Evolutionary conservation across 2,113 vertebrate species (phyloP), one percentile per base, ranked within the genome.

Genomic region (Seriola quinqueradiata): DNA sequence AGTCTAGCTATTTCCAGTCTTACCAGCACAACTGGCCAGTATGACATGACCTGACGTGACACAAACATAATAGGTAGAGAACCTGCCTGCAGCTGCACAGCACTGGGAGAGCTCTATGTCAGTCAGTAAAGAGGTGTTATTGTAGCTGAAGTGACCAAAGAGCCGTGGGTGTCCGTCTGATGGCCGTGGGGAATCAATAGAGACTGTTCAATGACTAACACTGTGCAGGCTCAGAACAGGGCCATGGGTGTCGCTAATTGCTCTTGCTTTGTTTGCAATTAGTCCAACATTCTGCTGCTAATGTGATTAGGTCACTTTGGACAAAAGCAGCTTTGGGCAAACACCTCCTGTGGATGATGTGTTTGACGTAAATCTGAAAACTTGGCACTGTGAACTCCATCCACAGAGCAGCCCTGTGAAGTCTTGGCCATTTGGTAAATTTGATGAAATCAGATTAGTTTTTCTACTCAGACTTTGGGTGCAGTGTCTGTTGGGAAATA

Each of bases 181-280:
- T 76, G 73, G 48, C 76, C 13, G 38, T 42, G 34, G 74, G 63
- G 75, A 90, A 82, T 87, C 79, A 90, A 92, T 88, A 44, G 66
- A 52, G 46, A 0, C 64, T 40, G 70, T 82, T 90, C 83, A 87
- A 82, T 83, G 64, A 88, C 81, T 61, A 84, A 75, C 77, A 70
- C 48, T 32, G 74, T 28, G 17, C 38, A 38, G 12, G 52, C 80
- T 78, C 81, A 87, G 81, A 68, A 73, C 73, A 60, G 68, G 64
- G 52, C 69, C 77, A 64, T 44, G 42, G 82, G 61, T 40, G 68
- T 80, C 67, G 48, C 86, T 92, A 91, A 94, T 92, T 91, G 83
- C 85, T 82, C 58, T 34, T 25, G 70, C 89, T 93, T 90, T 86
- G 89, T 91, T 92, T 84, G 75, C 85, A 87, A 90, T 90, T 86